Conservation (phyloP, 2,797 vertebrate species). For the Phoebastria nigripes region DNA sequence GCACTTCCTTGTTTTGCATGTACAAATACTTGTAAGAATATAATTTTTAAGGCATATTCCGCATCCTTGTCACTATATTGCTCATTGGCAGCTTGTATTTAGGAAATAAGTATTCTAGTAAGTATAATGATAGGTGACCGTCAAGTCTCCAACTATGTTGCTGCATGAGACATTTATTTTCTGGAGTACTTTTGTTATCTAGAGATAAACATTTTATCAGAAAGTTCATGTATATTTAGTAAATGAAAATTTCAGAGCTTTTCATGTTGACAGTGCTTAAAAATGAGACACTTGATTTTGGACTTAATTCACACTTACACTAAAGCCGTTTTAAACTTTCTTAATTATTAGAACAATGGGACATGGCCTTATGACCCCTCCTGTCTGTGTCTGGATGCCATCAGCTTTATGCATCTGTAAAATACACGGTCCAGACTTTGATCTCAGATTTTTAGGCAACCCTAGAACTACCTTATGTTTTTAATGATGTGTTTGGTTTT, state of each 20-base stretch:
- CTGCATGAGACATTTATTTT: background rate
- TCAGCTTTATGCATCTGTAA: background rate
- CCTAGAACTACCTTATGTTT: background rate
- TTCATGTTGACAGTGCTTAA: background rate
- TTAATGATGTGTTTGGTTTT: background rate
- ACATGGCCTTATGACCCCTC: background rate
- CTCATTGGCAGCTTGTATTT: background rate
- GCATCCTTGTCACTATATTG: background rate
- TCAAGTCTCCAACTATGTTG: background rate
- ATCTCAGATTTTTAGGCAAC: background rate
- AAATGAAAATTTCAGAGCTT: background rate
- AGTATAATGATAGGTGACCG: background rate
- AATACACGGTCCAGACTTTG: background rate
- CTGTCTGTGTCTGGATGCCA: background rate
- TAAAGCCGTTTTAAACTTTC: background rate
- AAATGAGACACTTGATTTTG: background rate
- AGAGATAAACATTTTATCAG: background rate
- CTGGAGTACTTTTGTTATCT: background rate
- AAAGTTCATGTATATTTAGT: background rate
- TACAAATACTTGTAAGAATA: background rate
- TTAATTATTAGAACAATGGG: background rate
- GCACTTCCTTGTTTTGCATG: background rate
- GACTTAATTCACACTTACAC: background rate
- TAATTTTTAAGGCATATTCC: background rate
- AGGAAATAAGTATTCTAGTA: background rate